A percentile compares a stretch with the other conserved stretches of the same genome.
Evolutionary conservation across 1,140 invertebrate genomes (phyloP).

Genomic region (Drosophila sproati): DNA sequence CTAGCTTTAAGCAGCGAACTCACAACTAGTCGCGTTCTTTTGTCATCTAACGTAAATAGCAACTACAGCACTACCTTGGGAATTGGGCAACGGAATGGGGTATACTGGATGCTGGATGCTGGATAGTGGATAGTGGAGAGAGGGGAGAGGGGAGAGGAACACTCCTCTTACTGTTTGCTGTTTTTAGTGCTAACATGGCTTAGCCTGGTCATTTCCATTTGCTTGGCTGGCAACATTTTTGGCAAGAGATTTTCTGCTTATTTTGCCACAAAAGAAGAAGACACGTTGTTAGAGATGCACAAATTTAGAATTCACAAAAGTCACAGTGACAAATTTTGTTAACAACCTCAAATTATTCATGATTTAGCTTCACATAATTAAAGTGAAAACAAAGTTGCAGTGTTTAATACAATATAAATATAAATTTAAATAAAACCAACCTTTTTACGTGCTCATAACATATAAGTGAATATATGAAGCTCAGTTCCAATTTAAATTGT

Average conservation of each 20-base stretch:
- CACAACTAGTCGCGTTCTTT: conserved; percentile 26
- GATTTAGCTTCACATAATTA: too few relatives aligned
- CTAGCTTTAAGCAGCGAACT: conserved; percentile 22
- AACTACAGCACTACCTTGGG: conserved; percentile 17
- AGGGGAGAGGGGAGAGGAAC: not conserved
- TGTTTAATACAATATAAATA: too few relatives aligned
- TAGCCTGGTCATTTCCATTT: conserved; percentile 76
- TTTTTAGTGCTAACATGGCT: conserved; percentile 57
- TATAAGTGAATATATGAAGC: too few relatives aligned
- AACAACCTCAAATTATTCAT: not conserved
- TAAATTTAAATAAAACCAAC: too few relatives aligned
- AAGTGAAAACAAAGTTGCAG: too few relatives aligned
- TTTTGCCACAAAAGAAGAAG: conserved; percentile 70
- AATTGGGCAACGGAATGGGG: not conserved
- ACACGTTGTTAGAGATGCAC: conserved; percentile 54
- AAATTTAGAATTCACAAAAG: conserved; percentile 4
- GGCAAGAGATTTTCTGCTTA: conserved; percentile 81
- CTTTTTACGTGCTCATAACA: too few relatives aligned
- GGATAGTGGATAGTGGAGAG: too few relatives aligned
- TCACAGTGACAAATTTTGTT: conserved; percentile 4
- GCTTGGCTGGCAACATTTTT: conserved; percentile 75
- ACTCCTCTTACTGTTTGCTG: conserved; percentile 24
- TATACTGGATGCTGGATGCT: too few relatives aligned
- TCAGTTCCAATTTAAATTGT: too few relatives aligned
- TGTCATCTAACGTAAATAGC: conserved; percentile 77